Evolutionary conservation across 2,888 invertebrate genomes (phyloP).

Genomic region (Geophilus truncorum): DNA sequence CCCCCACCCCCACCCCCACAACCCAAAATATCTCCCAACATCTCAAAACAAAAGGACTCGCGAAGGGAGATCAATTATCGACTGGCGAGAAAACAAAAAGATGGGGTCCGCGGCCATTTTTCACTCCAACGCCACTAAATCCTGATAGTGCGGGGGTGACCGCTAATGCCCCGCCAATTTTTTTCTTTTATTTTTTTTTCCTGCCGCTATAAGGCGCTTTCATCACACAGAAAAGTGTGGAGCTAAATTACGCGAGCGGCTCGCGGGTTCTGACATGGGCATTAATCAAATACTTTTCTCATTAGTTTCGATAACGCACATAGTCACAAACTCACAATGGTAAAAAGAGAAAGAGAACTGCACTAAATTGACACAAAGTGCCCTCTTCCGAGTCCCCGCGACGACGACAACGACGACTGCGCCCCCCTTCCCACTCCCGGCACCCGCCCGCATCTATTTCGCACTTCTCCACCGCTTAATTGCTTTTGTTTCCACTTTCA

Average conservation of each 20-base stretch:
- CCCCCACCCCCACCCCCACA: neutral
- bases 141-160: neutral
- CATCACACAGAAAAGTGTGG: neutral
- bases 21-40: neutral
- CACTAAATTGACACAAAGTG: conserved; percentile 30
- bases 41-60: neutral
- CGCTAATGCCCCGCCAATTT: neutral
- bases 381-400: neutral
- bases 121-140: neutral
- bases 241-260: conserved; percentile 17
- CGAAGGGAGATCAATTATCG: neutral
- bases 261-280: conserved; percentile 18
- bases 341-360: neutral
- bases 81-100: neutral
- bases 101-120: neutral
- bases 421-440: too few relatives aligned
- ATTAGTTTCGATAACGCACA: conserved; percentile 1
- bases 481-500: neutral
- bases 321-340: conserved; percentile 17
- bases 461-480: neutral
- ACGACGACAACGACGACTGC: too few relatives aligned
- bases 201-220: neutral
- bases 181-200: neutral
- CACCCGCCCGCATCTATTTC: neutral
- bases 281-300: conserved; percentile 31